These are phyloP conservation scores for Norana najaformis DNA, from an alignment of 2,888 invertebrate genomes.

Conservation along the genomic window DNA sequence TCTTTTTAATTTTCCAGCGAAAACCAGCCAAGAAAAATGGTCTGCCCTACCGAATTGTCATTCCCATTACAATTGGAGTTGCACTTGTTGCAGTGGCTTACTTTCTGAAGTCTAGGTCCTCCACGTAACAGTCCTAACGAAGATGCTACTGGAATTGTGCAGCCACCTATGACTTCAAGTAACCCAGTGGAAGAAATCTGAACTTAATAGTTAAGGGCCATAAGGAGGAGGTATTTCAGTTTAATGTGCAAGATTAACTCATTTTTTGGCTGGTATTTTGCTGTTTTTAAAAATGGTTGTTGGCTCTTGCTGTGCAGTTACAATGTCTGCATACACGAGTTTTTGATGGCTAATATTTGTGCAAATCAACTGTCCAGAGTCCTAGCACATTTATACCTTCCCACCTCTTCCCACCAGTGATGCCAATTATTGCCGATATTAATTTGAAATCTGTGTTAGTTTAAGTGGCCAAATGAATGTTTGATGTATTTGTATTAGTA, in stretches of 20 bases:
- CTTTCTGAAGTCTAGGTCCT: neutral
- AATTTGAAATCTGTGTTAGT: neutral
- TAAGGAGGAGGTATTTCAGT: neutral
- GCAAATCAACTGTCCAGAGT: neutral
- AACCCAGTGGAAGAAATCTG: neutral
- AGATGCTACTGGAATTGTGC: neutral
- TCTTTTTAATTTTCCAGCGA: neutral
- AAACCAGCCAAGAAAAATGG: slow-evolving; percentile 15
- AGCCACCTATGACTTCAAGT: neutral
- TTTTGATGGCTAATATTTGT: neutral
- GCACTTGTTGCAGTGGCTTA: neutral
- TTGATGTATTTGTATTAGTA: neutral
- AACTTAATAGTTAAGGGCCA: neutral
- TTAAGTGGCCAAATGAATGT: neutral
- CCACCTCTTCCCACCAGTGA: too few relatives aligned
- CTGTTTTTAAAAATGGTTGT: neutral
- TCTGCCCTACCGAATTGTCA: neutral
- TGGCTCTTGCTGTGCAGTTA: neutral
- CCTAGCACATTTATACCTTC: neutral
- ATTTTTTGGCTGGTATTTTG: neutral
- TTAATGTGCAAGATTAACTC: slow-evolving; percentile 1
- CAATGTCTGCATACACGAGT: neutral
- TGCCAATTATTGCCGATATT: neutral
- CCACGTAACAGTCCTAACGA: neutral
- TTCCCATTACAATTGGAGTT: neutral